Conservation (phyloP, 2,113 vertebrate species). For the Etia nguti region DNA sequence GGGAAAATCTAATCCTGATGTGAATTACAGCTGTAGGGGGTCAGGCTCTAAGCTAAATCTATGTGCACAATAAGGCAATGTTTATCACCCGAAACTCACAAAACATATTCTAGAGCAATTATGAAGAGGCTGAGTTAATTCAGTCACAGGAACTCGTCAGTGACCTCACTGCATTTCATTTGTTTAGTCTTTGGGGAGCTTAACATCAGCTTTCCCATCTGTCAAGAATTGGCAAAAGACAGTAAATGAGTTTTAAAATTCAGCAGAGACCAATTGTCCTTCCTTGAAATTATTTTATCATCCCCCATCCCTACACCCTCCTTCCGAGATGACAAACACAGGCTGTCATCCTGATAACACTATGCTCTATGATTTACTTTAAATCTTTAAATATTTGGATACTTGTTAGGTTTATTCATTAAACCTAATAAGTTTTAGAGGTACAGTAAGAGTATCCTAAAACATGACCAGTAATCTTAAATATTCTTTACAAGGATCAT, state of each 20-base stretch:
- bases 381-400: background rate
- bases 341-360: slow-evolving; percentile 15
- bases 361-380: background rate
- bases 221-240: slow-evolving; percentile 53
- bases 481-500: background rate
- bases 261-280: slow-evolving; percentile 59
- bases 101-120: slow-evolving; percentile 31
- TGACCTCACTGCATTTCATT: slow-evolving; percentile 34
- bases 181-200: slow-evolving; percentile 55
- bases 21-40: slow-evolving; percentile 50
- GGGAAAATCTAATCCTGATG: slow-evolving; percentile 61
- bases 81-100: background rate
- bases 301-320: background rate
- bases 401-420: background rate
- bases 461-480: background rate
- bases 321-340: slow-evolving; percentile 17
- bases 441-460: background rate
- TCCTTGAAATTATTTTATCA: slow-evolving; percentile 37
- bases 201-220: slow-evolving; percentile 58
- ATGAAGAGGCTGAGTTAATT: slow-evolving; percentile 36
- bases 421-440: background rate
- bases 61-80: background rate
- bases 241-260: slow-evolving; percentile 57
- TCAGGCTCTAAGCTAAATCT: slow-evolving; percentile 15
- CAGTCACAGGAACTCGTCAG: slow-evolving; percentile 28